These are phyloP conservation scores for Carduelis carduelis DNA, from an alignment of 2,797 vertebrate species.

Conservation along the genomic window DNA sequence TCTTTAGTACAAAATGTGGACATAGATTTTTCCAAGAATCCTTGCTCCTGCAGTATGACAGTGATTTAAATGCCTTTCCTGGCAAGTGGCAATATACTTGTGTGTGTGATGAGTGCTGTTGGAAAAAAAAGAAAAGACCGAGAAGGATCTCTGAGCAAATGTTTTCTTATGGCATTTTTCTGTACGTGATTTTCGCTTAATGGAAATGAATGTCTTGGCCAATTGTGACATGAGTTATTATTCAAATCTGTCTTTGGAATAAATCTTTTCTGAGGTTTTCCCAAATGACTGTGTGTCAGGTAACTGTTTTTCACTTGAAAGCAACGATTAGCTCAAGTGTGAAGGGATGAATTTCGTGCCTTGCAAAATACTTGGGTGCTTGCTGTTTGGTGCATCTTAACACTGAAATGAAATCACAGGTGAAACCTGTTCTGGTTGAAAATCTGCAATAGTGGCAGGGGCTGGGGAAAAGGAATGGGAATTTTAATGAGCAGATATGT, in stretches of 20 bases:
- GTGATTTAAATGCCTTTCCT: constrained; percentile 1
- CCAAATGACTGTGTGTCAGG: neutral
- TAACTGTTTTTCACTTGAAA: constrained; percentile 23
- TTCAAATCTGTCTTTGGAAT: neutral
- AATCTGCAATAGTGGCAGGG: neutral
- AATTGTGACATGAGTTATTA: neutral
- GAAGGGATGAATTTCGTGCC: neutral
- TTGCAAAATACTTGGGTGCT: neutral
- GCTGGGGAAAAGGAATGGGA: neutral
- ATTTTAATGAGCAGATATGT: neutral
- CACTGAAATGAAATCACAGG: neutral
- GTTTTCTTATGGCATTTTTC: neutral
- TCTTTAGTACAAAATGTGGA: neutral
- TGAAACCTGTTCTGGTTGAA: neutral
- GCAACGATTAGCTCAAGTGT: neutral
- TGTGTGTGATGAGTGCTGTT: neutral
- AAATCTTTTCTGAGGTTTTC: constrained; percentile 8
- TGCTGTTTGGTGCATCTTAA: neutral
- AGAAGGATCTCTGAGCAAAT: neutral
- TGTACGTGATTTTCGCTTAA: neutral
- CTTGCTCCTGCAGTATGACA: neutral
- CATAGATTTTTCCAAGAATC: neutral
- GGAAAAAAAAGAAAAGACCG: neutral
- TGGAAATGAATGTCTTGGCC: constrained; percentile 13
- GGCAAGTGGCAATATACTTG: constrained; percentile 13